Evolutionary conservation across 2,888 invertebrate species (phyloP), one percentile per base, ranked within the genome.

Genomic region (Tillus elongatus): DNA sequence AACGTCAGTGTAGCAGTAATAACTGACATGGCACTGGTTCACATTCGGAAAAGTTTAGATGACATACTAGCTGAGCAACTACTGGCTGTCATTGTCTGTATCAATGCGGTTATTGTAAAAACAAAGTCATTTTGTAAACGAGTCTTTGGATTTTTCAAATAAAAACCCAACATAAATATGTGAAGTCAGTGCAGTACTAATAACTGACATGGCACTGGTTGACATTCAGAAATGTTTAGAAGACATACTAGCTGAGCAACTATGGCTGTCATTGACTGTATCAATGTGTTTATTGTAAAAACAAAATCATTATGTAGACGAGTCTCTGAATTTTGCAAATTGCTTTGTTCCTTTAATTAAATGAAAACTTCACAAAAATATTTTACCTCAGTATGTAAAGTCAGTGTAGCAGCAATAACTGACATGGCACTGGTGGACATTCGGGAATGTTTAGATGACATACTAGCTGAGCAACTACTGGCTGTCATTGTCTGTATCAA

Each of bases 341-440:
- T n/a, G n/a, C n/a, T n/a, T n/a, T n/a, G n/a, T n/a, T n/a, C n/a
- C n/a, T n/a, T n/a, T n/a, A n/a, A n/a, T n/a, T n/a, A n/a, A n/a
- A n/a, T n/a, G n/a, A n/a, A n/a, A n/a, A n/a, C n/a, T n/a, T n/a
- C n/a, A n/a, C n/a, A n/a, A n/a, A n/a, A n/a, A n/a, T n/a, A n/a
- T n/a, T n/a, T n/a, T 38, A 73, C 72, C 43, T 86, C 83, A 48
- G 88, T 88, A 50, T 89, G 83, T 2, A 87, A 87, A 0, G 89
- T 89, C 65, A 91, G 77, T 0, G 91, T 91, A 2, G 91, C 91
- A 0, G 92, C 92, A 47, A 93, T 87, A 0, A 92, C 89, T 4
- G 91, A 91, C 70, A 91, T 88, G 0, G 91, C 91, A 53, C 89
- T 90, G 0, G 90, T 87, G 0, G 90, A 90, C 79, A 90, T 87